Evolutionary conservation across 2,888 invertebrate species (phyloP), one percentile per base, ranked within the genome.

Genomic region (Dioctria rufipes): DNA sequence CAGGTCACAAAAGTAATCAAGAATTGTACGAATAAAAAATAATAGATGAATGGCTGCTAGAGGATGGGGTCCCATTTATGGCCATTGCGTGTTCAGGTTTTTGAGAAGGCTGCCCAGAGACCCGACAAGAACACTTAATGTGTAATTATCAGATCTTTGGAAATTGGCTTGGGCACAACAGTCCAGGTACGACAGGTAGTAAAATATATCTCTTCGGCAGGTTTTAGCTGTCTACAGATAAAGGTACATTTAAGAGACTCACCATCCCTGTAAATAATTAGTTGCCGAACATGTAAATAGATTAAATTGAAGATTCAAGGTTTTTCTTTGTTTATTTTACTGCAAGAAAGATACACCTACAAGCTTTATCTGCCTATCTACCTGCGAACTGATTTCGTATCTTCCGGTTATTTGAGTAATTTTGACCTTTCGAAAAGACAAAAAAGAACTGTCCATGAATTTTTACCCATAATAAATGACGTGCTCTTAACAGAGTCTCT

Each of bases 381-480:
- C 69, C 69, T 58, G 54, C 11, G 9, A n/a, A n/a, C n/a, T 4
- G 8, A 51, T n/a, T 5, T 40, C 42, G 43, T 42, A 42, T 13
- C 60, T 75, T 75, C 73, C 73, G 73, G 73, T 75, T 60, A 43
- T 75, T 75, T 75, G n/a, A 42, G 73, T 49, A 75, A 75, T 75
- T 75, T 51, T 51, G 9, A 8, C 8, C n/a, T 8, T 75, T 42
- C 40, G 11, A 40, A 75, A 3, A 8, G n/a, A 42, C 60, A 42
- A 75, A 75, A 75, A 60, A 8, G 25, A 25, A 25, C 25, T 9
- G 40, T 11, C 42, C 8, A 58, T 43, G 37, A 13, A n/a, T 5
- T 66, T 66, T 66, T 13, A 60, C 60, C 73, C n/a, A 42, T 60
- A 60, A 75, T 75, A 75, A 75, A 75, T 75, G 58, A 42, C 39